Conservation (phyloP, 2,797 vertebrate species). For the Austrolebias charrua region DNA sequence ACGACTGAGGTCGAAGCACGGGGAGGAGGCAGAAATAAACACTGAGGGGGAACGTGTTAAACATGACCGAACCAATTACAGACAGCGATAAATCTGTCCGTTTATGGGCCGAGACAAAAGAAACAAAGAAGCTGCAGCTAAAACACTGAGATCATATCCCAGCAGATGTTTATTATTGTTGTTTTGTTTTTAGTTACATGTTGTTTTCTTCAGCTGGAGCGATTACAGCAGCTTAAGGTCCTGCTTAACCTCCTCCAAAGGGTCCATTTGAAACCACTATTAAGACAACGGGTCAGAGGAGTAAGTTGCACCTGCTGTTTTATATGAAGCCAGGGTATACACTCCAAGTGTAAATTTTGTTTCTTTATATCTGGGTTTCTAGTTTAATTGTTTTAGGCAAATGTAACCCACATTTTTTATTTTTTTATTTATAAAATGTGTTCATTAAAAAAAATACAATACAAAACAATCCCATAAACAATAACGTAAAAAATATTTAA, state of each 20-base stretch:
- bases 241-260: too few species aligned
- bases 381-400: too few species aligned
- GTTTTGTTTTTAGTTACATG: constrained; percentile 2
- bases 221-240: background rate
- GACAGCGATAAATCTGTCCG: constrained; percentile 13
- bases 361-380: too few species aligned
- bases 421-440: too few species aligned
- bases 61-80: constrained; percentile 32
- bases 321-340: background rate
- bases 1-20: constrained; percentile 30
- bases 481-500: too few species aligned
- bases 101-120: constrained; percentile 20
- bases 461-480: too few species aligned
- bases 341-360: too few species aligned
- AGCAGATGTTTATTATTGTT: background rate
- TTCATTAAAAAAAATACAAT: too few species aligned
- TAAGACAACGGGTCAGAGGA: rapidly evolving
- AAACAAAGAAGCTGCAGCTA: background rate
- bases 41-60: constrained; percentile 21
- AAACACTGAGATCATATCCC: background rate
- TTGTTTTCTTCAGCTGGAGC: background rate
- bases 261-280: background rate
- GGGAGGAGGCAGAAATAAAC: constrained; percentile 27
- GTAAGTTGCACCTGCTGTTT: constrained; percentile 35
- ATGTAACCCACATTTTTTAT: too few species aligned